These are phyloP conservation scores for Dasyornis broadbenti DNA, from an alignment of 2,113 vertebrate species.

Conservation along the genomic window DNA sequence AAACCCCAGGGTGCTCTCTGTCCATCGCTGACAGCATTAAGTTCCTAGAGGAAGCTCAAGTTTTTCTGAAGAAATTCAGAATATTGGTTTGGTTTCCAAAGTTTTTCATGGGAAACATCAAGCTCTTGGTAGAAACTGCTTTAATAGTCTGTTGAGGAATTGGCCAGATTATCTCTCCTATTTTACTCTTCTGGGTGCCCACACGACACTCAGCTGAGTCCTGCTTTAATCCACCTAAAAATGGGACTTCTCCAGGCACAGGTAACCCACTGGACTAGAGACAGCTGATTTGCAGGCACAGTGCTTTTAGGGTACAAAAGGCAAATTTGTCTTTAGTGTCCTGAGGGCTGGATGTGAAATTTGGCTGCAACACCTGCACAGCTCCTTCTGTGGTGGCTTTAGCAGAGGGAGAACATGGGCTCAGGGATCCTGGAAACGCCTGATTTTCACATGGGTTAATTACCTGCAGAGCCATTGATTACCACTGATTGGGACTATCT, in stretches of 20 bases:
- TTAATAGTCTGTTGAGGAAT: not conserved
- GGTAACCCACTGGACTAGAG: too few relatives aligned
- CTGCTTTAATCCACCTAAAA: not conserved
- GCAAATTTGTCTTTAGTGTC: not conserved
- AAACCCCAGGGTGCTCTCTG: not conserved
- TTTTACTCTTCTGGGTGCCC: not conserved
- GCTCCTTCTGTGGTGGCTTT: not conserved
- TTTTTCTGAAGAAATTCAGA: not conserved
- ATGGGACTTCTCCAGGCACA: not conserved
- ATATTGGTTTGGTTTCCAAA: not conserved
- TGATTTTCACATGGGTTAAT: not conserved
- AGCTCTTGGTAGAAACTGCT: not conserved
- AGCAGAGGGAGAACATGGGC: too few relatives aligned
- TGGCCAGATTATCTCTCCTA: not conserved
- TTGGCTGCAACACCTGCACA: not conserved
- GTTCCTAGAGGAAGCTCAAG: not conserved
- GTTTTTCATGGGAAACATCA: not conserved
- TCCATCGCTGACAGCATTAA: not conserved
- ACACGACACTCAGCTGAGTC: not conserved
- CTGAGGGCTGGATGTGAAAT: not conserved
- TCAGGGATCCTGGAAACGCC: not conserved
- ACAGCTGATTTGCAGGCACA: fast-evolving
- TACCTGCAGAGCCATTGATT: not conserved
- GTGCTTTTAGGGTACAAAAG: not conserved
- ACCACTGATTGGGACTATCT: not conserved